These are phyloP conservation scores for Capromys pilorides DNA, from an alignment of 2,797 vertebrate genomes.

Conservation along the genomic window DNA sequence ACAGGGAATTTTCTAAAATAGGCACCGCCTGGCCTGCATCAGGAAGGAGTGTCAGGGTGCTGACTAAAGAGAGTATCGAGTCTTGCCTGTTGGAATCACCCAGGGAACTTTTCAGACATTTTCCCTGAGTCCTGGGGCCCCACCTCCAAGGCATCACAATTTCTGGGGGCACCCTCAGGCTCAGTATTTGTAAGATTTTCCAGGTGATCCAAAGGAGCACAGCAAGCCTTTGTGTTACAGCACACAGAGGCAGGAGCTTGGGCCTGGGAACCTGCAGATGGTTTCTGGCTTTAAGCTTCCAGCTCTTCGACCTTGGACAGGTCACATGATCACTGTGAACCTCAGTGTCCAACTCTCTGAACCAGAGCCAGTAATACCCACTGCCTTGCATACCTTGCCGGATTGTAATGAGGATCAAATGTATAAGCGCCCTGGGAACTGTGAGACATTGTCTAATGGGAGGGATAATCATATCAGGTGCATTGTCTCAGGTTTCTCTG, in stretches of 20 bases:
- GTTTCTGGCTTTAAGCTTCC: conserved; percentile 50
- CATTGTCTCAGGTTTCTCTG: not conserved
- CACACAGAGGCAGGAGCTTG: not conserved
- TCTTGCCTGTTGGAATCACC: not conserved
- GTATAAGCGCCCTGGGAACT: conserved; percentile 73
- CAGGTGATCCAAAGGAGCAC: not conserved
- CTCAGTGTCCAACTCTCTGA: conserved; percentile 18
- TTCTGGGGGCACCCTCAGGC: not conserved
- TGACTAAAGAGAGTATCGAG: not conserved
- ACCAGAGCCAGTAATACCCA: conserved; percentile 46
- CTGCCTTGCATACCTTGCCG: conserved; percentile 56
- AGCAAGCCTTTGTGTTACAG: not conserved
- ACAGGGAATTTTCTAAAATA: not conserved
- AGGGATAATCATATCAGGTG: conserved; percentile 45
- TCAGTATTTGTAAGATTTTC: not conserved
- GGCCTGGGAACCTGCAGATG: not conserved
- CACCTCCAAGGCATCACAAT: not conserved
- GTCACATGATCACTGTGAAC: conserved; percentile 45
- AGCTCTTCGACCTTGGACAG: not conserved
- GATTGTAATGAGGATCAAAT: conserved; percentile 69
- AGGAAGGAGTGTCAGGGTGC: not conserved
- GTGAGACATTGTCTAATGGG: conserved; percentile 2
- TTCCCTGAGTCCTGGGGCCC: not conserved
- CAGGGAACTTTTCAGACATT: conserved; percentile 3
- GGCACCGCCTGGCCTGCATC: not conserved